These are phyloP conservation scores for Fratercula arctica DNA, from an alignment of 2,797 vertebrate species.

Conservation along the genomic window DNA sequence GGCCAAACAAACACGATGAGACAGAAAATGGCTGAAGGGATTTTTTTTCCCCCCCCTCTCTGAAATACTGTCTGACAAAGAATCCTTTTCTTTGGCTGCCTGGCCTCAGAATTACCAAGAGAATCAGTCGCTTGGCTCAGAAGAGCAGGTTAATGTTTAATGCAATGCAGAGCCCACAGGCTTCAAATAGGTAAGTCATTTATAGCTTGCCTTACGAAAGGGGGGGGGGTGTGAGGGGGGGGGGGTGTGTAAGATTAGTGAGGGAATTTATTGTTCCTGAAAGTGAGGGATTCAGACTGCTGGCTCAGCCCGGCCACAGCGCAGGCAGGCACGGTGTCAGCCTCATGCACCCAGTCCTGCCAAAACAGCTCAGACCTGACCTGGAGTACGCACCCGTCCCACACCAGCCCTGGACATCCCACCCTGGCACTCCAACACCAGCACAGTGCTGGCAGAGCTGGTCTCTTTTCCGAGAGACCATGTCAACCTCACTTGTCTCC, in stretches of 20 bases:
- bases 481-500: rapidly evolving
- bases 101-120: neutral
- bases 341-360: neutral
- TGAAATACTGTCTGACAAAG: slow-evolving; percentile 35
- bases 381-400: rapidly evolving
- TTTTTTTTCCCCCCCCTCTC: neutral
- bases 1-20: slow-evolving; percentile 40
- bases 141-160: slow-evolving; percentile 63
- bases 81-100: slow-evolving; percentile 43
- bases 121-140: neutral
- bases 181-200: slow-evolving; percentile 35
- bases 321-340: neutral
- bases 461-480: neutral
- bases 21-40: slow-evolving; percentile 43
- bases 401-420: neutral
- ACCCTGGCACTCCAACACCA: neutral
- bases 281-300: neutral
- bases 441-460: neutral
- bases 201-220: neutral
- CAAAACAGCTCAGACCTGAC: neutral
- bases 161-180: slow-evolving; percentile 13
- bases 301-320: neutral
- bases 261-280: slow-evolving; percentile 23
- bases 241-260: neutral
- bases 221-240: too few species aligned